Evolutionary conservation across 2,113 vertebrate species (phyloP).

Genomic region (Elanoides forficatus): DNA sequence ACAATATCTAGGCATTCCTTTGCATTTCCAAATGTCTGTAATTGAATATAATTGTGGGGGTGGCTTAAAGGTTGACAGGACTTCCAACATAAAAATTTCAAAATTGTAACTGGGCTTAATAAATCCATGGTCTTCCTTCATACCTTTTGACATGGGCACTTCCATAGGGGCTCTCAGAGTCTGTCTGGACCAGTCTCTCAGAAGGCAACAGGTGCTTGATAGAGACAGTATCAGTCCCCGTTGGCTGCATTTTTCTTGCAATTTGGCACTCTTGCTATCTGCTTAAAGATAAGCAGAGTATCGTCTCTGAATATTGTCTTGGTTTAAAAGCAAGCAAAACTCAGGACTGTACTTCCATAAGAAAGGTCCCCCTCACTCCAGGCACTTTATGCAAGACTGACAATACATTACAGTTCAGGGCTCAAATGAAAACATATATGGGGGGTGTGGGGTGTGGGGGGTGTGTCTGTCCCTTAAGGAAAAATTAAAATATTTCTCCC

Average conservation of each 20-base stretch:
- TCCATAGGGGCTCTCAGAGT: neutral
- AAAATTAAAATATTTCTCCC: neutral
- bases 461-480: neutral
- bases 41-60: neutral
- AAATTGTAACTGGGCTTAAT: neutral
- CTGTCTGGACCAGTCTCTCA: neutral
- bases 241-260: neutral
- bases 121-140: neutral
- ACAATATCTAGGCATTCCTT: neutral
- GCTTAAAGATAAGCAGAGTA: neutral
- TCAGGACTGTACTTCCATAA: neutral
- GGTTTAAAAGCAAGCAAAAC: neutral
- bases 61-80: neutral
- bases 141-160: neutral
- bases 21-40: neutral
- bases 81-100: neutral
- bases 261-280: neutral
- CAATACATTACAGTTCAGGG: neutral
- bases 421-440: neutral
- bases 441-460: fast-evolving
- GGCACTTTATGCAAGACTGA: neutral
- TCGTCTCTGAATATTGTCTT: neutral
- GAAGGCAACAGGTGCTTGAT: neutral
- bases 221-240: neutral
- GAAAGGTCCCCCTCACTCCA: neutral